phyloP scores from a whole-genome alignment of 2,888 invertebrate genomes.

The Volucella inflata region DNA sequence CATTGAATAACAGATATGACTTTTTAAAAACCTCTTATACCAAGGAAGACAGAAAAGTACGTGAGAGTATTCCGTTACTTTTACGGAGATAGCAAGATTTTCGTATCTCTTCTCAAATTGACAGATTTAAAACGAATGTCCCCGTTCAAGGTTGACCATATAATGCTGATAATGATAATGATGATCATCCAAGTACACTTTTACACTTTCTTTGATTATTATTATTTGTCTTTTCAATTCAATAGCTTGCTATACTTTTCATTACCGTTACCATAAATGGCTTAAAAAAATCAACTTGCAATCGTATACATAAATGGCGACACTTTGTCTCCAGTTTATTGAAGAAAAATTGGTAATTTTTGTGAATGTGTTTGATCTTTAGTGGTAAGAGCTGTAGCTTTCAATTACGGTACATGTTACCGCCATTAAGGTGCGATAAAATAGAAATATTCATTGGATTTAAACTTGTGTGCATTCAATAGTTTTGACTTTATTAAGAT shows the following conservation, averaged over 20 bases:
- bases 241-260: slow-evolving; percentile 55
- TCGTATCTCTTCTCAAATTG: slow-evolving; percentile 1
- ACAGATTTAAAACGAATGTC: neutral
- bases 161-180: neutral
- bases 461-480: slow-evolving; percentile 1
- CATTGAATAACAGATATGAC: neutral
- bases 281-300: slow-evolving; percentile 55
- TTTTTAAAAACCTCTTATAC: neutral
- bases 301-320: slow-evolving; percentile 66
- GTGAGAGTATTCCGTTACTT: neutral
- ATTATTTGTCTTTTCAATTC: slow-evolving; percentile 11
- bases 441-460: slow-evolving; percentile 29
- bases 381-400: slow-evolving; percentile 5
- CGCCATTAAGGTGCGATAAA: slow-evolving; percentile 20
- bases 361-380: slow-evolving; percentile 29
- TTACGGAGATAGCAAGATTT: neutral
- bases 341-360: slow-evolving; percentile 59
- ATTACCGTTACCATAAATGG: slow-evolving; percentile 66
- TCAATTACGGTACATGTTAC: slow-evolving; percentile 5
- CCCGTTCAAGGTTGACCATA: slow-evolving; percentile 27
- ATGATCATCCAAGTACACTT: slow-evolving; percentile 18
- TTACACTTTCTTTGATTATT: neutral
- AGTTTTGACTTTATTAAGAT: slow-evolving; percentile 51
- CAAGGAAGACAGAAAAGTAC: no score
- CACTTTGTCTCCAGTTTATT: slow-evolving; percentile 61